Percentiles rank a stretch among this genome's conserved stretches.
Evolutionary conservation across 2,797 vertebrate species (phyloP).

Genomic region (Hippocampus kuda): DNA sequence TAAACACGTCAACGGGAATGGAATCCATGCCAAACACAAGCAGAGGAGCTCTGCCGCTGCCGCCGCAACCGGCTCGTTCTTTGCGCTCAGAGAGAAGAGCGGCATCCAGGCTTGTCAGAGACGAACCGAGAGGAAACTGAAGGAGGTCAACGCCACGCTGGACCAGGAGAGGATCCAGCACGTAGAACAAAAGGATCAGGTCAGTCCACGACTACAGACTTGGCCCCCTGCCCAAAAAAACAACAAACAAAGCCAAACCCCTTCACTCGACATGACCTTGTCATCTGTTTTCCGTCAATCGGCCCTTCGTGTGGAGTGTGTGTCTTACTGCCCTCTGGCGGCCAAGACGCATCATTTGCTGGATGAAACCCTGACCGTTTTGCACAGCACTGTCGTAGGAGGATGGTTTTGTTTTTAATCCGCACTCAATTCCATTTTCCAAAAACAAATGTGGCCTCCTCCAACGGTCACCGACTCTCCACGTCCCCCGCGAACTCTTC

Average conservation of each 20-base stretch:
- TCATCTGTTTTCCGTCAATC: no score
- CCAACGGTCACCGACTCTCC: no score
- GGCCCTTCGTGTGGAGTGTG: no score
- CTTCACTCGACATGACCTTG: no score
- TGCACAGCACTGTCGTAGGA: no score
- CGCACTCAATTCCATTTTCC: neutral
- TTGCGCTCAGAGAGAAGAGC: constrained; percentile 73
- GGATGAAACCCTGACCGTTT: no score
- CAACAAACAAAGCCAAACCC: no score
- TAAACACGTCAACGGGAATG: constrained; percentile 11
- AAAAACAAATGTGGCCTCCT: neutral
- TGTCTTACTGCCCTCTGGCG: no score
- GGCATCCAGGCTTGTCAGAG: constrained; percentile 75
- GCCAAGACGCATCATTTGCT: no score
- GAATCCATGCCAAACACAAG: neutral
- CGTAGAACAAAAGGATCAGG: constrained; percentile 87
- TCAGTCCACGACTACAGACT: constrained; percentile 20
- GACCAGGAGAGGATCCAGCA: constrained; percentile 84
- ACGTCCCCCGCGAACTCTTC: constrained; percentile 2
- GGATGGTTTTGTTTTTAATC: no score
- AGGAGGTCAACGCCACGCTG: constrained; percentile 82
- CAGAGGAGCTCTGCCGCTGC: no score
- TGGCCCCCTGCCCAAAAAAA: no score
- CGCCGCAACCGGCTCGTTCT: neutral
- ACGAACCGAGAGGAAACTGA: constrained; percentile 82